Evolutionary conservation across 2,113 vertebrate species (phyloP).

Genomic region (Pandion haliaetus): DNA sequence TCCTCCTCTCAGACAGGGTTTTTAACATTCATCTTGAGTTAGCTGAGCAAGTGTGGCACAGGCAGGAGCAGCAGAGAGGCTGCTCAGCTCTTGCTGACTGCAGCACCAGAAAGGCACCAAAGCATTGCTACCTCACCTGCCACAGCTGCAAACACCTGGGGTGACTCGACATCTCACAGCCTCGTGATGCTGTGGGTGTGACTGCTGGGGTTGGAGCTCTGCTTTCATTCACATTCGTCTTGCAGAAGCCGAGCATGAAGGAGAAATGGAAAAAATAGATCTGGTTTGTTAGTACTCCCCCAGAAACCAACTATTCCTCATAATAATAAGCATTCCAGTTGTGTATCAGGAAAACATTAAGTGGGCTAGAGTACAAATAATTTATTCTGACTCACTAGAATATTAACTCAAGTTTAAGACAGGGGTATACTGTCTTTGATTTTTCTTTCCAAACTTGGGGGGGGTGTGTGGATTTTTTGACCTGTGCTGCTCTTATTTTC

Average conservation of each 20-base stretch:
- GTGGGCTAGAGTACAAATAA: not conserved
- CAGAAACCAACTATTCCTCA: not conserved
- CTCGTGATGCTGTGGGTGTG: not conserved
- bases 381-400: not conserved
- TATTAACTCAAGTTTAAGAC: not conserved
- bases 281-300: not conserved
- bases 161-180: not conserved
- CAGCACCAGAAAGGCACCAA: not conserved
- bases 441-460: not conserved
- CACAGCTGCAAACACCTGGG: not conserved
- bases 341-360: not conserved
- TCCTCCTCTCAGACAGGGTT: not conserved
- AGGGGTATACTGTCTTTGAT: not conserved
- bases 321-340: not conserved
- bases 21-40: not conserved
- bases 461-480: not conserved
- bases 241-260: not conserved
- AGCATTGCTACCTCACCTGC: not conserved
- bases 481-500: not conserved
- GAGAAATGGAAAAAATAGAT: not conserved
- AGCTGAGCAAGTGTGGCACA: not conserved
- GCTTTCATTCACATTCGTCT: not conserved
- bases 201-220: not conserved
- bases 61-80: not conserved
- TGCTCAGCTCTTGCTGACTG: not conserved